phyloP scores from a whole-genome alignment of 1,140 invertebrate genomes.

The Temnothorax curvispinosus region DNA sequence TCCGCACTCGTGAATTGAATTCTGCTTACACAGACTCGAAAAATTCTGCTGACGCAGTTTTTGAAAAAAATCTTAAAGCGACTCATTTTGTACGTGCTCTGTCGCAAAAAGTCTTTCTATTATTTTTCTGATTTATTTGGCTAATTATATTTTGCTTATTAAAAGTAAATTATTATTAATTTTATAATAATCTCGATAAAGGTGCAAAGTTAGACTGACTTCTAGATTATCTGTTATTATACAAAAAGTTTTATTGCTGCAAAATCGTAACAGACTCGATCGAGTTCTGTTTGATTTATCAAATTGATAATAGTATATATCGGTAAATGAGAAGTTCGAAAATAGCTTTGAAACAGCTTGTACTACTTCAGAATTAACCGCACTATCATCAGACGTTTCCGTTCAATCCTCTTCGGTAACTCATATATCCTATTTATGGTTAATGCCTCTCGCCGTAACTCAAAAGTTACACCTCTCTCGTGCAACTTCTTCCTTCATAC shows the following conservation, averaged over 20 bases:
- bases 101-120: background rate
- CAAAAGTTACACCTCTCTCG: slow-evolving; percentile 22
- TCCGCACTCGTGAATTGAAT: slow-evolving; percentile 43
- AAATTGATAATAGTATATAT: background rate
- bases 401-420: slow-evolving; percentile 33
- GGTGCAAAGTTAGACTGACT: background rate
- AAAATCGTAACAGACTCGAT: background rate
- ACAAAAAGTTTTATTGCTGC: background rate
- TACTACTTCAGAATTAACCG: background rate
- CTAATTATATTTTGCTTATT: background rate
- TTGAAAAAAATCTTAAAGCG: background rate
- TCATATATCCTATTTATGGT: slow-evolving; percentile 45
- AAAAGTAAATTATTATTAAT: background rate
- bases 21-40: slow-evolving; percentile 5
- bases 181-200: background rate
- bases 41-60: background rate
- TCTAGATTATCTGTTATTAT: background rate
- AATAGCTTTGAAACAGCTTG: background rate
- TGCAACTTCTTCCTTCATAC: slow-evolving; percentile 35
- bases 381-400: background rate
- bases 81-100: background rate
- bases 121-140: background rate
- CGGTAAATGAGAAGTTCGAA: background rate
- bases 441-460: slow-evolving; percentile 22
- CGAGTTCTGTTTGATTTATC: background rate